Evolutionary conservation across 2,797 vertebrate species (phyloP), one percentile per base, ranked within the genome.

Genomic region (Scolopax bukidnonensis): DNA sequence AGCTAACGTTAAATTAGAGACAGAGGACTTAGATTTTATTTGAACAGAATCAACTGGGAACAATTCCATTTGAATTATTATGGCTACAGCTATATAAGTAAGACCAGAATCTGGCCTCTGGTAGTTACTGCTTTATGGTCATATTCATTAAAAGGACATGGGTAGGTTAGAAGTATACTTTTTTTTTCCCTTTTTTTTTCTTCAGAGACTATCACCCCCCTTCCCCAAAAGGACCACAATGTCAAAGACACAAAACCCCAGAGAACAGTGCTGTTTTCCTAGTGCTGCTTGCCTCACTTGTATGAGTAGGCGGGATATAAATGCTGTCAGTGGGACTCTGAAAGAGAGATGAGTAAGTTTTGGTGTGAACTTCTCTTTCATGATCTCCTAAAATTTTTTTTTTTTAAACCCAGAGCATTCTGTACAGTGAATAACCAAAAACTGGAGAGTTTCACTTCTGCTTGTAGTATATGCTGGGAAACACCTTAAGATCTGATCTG

Each of bases 141-240:
- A 21, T n/a, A 23, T 4, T 79, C 36, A 10, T 21, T 80, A 11
- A 57, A 80, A 73, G 43, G 9, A 6, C 1, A 1, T 18, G 56
- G 19, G 27, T 19, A 47, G 38, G 32, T 30, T 45, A 48, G 13
- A 59, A 53, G 4, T 36, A 27, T 9, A 4, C 1, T 7, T 36
- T 36, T 24, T 13, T 24, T 27, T 51, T 51, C 23, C 23, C 36
- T 36, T 36, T 38, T 59, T 45, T 33, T 38, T 38, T 9, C 5
- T 9, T 30, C 13, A 21, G 28, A 25, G 30, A 19, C n/a, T 47
- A 0, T 80, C n/a, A 56, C 7, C 16, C 2, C 6, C 16, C 2
- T 41, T 89, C 16, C 56, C 47, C 20, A 15, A 25, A 76, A 65
- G 30, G 8, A 28, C 15, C 17, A 11, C 9, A 25, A 0, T 43